These are phyloP conservation scores for Sebastes umbrosus DNA, from an alignment of 2,797 vertebrate species.

Conservation along the genomic window DNA sequence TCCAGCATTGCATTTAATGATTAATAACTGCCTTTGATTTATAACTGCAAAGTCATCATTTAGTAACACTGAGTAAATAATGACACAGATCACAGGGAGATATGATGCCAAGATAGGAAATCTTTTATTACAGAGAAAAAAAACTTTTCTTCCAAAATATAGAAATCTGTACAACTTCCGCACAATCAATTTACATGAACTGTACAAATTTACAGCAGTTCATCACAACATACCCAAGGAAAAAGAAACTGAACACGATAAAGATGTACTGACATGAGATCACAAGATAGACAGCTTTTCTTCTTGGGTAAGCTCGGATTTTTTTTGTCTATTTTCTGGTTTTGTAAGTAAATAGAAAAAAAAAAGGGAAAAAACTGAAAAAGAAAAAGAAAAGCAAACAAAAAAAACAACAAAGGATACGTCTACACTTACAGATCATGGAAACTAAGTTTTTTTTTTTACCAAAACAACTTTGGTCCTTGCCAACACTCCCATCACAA, in stretches of 20 bases:
- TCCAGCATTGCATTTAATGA: background rate
- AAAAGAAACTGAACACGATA: conserved; percentile 86
- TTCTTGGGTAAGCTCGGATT: conserved; percentile 84
- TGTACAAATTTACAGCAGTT: conserved; percentile 99
- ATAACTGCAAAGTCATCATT: background rate
- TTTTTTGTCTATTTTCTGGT: conserved; percentile 80
- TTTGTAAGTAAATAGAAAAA: conserved; percentile 80
- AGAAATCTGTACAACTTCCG: conserved; percentile 99
- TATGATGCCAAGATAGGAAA: conserved; percentile 99
- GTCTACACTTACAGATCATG: conserved; percentile 85
- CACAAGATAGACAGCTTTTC: conserved; percentile 93
- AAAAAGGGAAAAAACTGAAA: conserved; percentile 40
- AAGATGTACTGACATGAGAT: conserved; percentile 96
- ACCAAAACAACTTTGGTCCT: conserved; percentile 89
- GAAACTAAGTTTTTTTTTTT: conserved; percentile 73
- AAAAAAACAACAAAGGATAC: conserved; percentile 76
- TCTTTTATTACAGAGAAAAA: conserved; percentile 99
- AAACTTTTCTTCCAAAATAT: conserved; percentile 99
- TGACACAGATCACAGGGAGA: conserved; percentile 53
- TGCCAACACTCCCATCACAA: conserved; percentile 84
- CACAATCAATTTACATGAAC: conserved; percentile 99
- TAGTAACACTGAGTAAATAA: conserved; percentile 31
- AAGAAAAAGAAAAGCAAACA: conserved; percentile 9
- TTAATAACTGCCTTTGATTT: background rate
- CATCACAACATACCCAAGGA: conserved; percentile 98